A percentile compares a stretch with the other conserved stretches of the same genome.
phyloP scores from a whole-genome alignment of 2,888 invertebrate species.

The Eristalinus sepulchralis region DNA sequence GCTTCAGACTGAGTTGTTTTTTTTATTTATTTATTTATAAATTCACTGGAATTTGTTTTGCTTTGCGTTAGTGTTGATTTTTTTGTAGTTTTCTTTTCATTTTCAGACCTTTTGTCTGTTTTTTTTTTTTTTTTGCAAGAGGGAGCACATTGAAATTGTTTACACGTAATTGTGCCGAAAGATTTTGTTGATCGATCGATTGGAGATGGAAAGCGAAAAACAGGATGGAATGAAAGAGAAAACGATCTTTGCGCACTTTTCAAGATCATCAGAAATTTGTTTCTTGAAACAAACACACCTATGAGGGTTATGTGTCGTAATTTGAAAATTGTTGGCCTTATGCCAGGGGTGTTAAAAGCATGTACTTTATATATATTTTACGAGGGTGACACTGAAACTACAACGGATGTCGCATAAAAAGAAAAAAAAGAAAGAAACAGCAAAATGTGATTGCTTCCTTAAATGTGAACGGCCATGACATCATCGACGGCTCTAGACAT shows the following conservation, averaged over 20 bases:
- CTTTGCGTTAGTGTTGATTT: neutral
- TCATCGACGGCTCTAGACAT: neutral
- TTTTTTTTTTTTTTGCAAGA: slow-evolving; percentile 16
- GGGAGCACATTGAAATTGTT: slow-evolving; percentile 26
- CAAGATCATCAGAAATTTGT: neutral
- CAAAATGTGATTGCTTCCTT: neutral
- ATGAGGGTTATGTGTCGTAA: neutral
- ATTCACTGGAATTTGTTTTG: slow-evolving; percentile 26
- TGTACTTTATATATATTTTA: neutral
- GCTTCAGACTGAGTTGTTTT: neutral
- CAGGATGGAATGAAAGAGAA: neutral
- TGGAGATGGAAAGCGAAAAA: slow-evolving; percentile 16
- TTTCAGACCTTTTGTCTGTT: neutral
- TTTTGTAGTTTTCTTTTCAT: neutral
- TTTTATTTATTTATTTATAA: slow-evolving; percentile 27
- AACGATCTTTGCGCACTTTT: neutral
- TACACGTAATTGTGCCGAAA: slow-evolving; percentile 39
- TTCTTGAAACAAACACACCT: neutral
- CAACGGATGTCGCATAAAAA: neutral
- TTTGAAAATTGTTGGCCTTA: neutral
- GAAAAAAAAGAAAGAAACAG: no score
- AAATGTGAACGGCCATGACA: neutral
- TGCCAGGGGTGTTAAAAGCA: neutral
- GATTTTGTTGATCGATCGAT: slow-evolving; percentile 10
- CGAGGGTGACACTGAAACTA: neutral